A percentile compares a stretch with the other conserved stretches of the same genome.
These are phyloP conservation scores for Thaleichthys pacificus DNA, from an alignment of 2,797 vertebrate genomes.

Conservation along the genomic window DNA sequence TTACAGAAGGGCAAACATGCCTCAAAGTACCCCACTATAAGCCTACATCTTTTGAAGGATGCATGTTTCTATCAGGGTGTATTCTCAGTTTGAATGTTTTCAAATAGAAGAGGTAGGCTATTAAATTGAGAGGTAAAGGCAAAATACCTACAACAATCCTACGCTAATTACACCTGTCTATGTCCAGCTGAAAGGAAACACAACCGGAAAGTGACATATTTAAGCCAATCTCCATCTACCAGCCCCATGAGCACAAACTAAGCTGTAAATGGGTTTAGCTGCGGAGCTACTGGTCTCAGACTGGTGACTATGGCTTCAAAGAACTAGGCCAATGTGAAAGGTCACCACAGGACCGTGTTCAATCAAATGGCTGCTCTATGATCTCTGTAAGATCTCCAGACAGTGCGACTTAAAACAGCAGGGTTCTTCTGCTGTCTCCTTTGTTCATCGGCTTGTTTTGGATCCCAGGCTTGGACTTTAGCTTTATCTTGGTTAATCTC, in stretches of 20 bases:
- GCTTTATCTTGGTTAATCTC: constrained; percentile 66
- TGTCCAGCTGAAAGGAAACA: background rate
- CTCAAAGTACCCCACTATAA: constrained; percentile 34
- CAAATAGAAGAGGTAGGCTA: no score
- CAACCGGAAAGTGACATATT: background rate
- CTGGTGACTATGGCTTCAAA: background rate
- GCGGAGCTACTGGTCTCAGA: background rate
- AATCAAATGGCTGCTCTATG: constrained; percentile 3
- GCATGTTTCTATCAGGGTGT: constrained; percentile 3
- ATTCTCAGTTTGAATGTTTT: no score
- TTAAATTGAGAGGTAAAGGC: constrained; percentile 22
- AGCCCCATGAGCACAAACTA: background rate
- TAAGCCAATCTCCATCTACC: background rate
- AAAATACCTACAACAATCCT: constrained; percentile 51
- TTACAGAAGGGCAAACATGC: constrained; percentile 47
- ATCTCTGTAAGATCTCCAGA: background rate
- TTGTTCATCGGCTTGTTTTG: constrained; percentile 65
- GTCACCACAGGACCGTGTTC: constrained; percentile 8
- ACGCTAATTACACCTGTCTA: background rate
- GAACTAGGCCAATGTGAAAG: constrained; percentile 3
- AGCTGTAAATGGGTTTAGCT: background rate
- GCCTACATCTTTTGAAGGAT: constrained; percentile 65
- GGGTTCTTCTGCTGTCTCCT: constrained; percentile 35
- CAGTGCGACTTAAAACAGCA: background rate
- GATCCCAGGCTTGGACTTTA: constrained; percentile 57